These are phyloP conservation scores for Tamandua tetradactyla DNA, from an alignment of 2,797 vertebrate genomes.

Conservation along the genomic window DNA sequence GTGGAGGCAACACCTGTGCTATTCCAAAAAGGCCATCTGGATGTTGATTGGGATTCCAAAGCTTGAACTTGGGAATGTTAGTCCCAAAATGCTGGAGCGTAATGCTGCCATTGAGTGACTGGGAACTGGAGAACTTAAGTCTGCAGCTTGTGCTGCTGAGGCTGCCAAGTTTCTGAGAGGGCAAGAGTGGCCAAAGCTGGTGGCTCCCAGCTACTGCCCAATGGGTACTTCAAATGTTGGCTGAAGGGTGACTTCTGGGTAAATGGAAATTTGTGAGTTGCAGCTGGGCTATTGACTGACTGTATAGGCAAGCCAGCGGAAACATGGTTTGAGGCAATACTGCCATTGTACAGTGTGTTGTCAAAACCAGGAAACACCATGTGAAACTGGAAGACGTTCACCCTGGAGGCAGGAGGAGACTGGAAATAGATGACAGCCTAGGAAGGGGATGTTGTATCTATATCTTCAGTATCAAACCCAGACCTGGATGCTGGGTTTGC, in stretches of 20 bases:
- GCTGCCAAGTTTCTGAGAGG: neutral
- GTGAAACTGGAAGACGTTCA: neutral
- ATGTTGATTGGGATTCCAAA: slow-evolving; percentile 44
- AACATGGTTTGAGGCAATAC: slow-evolving; percentile 31
- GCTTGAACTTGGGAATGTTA: neutral
- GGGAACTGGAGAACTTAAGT: fast-evolving
- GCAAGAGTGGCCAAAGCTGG: slow-evolving; percentile 56
- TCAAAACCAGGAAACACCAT: neutral
- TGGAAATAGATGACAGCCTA: neutral
- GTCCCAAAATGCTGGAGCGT: slow-evolving; percentile 41
- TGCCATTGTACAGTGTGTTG: neutral
- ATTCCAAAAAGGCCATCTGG: slow-evolving; percentile 67
- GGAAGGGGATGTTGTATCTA: neutral
- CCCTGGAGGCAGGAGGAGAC: neutral
- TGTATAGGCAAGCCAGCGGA: neutral
- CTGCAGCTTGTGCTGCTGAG: neutral
- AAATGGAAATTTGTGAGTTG: slow-evolving; percentile 73
- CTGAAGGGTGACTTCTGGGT: slow-evolving; percentile 71
- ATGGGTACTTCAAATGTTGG: slow-evolving; percentile 77
- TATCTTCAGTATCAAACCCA: too few species aligned
- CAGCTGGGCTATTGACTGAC: slow-evolving; percentile 9
- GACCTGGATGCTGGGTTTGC: too few species aligned
- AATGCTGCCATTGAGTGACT: slow-evolving; percentile 66
- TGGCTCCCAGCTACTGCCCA: neutral
- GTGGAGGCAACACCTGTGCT: slow-evolving; percentile 82